Conservation (phyloP, 2,113 vertebrate genomes). For the Emberiza fucata region DNA sequence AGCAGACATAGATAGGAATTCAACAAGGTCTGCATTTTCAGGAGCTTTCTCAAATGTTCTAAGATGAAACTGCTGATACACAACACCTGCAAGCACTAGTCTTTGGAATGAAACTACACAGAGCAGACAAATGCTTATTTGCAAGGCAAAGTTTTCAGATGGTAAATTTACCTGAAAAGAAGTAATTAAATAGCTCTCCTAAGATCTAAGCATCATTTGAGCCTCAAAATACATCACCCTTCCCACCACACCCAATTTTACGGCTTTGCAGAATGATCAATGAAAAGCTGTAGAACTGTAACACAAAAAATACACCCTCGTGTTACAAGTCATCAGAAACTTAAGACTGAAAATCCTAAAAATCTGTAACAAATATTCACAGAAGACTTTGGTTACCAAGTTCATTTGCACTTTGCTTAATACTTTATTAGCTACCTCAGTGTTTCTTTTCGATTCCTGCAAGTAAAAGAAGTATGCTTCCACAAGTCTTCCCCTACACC, state of each 20-base stretch:
- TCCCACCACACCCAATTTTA: not conserved
- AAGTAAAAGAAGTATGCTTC: not conserved
- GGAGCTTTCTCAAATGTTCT: not conserved
- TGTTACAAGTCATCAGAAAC: not conserved
- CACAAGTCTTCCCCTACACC: not conserved
- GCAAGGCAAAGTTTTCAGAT: not conserved
- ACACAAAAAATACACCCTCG: not conserved
- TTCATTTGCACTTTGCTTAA: not conserved
- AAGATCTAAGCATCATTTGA: not conserved
- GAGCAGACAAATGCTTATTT: not conserved
- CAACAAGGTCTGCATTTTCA: not conserved
- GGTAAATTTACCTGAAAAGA: not conserved
- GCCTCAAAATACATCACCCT: not conserved
- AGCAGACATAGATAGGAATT: not conserved
- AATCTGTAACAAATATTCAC: not conserved
- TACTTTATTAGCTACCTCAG: not conserved
- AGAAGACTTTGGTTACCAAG: not conserved
- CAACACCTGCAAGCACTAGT: not conserved
- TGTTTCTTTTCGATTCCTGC: not conserved
- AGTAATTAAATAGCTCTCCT: not conserved
- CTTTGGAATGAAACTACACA: not conserved
- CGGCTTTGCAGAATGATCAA: not conserved
- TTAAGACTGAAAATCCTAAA: not conserved
- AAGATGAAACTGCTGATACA: not conserved
- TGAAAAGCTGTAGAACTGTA: not conserved